phyloP scores from a whole-genome alignment of 2,113 vertebrate species.

The Ploceus nigricollis region DNA sequence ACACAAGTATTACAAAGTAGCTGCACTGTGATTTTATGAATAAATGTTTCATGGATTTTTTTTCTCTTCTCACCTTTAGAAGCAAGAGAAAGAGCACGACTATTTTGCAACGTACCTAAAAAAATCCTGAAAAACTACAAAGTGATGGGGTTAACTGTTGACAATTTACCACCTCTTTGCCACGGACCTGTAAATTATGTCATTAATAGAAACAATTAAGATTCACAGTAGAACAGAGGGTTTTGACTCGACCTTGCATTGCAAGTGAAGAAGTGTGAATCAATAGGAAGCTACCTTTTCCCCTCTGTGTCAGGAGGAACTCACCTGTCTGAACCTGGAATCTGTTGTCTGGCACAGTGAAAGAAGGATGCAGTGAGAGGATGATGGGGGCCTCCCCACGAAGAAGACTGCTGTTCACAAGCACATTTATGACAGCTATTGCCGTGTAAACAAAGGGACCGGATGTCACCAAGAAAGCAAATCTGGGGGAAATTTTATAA shows the following conservation, averaged over 20 bases:
- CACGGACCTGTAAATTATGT: rapidly evolving
- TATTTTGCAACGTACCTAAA: neutral
- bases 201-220: neutral
- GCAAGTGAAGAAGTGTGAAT: neutral
- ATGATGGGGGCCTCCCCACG: slow-evolving; percentile 74
- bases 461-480: slow-evolving; percentile 88
- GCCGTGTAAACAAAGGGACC: slow-evolving; percentile 91
- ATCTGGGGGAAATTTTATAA: slow-evolving; percentile 81
- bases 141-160: neutral
- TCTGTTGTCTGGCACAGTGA: slow-evolving; percentile 77
- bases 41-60: neutral
- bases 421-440: slow-evolving; percentile 86
- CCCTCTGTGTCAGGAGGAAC: neutral
- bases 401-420: slow-evolving; percentile 74
- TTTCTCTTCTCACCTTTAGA: neutral
- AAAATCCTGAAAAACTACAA: neutral
- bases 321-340: slow-evolving; percentile 93
- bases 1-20: neutral
- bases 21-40: neutral
- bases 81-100: neutral
- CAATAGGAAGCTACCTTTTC: neutral
- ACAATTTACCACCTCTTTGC: neutral
- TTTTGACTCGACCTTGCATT: neutral
- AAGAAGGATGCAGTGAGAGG: slow-evolving; percentile 80
- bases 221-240: neutral